These are phyloP conservation scores for Desmodus rotundus DNA, from an alignment of 2,113 vertebrate species.

Conservation along the genomic window DNA sequence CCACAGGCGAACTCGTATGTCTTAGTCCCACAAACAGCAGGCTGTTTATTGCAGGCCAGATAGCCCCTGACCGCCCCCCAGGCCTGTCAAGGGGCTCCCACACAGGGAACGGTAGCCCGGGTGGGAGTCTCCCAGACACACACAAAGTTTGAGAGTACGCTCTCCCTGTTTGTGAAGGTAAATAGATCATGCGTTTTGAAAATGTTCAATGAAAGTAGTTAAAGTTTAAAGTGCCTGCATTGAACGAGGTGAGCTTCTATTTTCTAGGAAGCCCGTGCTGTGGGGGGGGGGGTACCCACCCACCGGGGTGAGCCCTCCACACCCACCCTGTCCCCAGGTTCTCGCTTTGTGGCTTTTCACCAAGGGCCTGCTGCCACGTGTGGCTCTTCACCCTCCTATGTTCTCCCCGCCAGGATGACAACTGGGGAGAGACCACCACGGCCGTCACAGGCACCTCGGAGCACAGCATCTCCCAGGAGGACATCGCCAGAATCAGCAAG, in stretches of 20 bases:
- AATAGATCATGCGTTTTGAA: background rate
- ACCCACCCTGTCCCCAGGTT: rapidly evolving
- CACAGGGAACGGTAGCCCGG: background rate
- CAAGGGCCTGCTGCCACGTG: rapidly evolving
- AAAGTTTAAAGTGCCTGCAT: background rate
- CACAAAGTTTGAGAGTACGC: background rate
- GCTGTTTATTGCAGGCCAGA: background rate
- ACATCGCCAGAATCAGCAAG: constrained; percentile 93
- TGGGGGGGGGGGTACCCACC: background rate
- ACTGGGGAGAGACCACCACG: constrained; percentile 98
- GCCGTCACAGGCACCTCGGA: constrained; percentile 97
- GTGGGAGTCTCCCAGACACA: background rate
- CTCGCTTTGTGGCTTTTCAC: background rate
- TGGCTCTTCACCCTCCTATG: background rate
- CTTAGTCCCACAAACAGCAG: background rate
- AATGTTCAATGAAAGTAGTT: background rate
- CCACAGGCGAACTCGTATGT: rapidly evolving
- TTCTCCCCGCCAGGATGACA: constrained; percentile 89
- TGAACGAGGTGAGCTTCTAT: background rate
- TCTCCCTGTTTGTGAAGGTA: background rate
- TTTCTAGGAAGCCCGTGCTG: background rate
- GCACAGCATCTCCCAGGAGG: constrained; percentile 97
- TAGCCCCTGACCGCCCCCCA: background rate
- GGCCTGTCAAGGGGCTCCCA: background rate
- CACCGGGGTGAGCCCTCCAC: rapidly evolving